Conservation (phyloP, 2,888 invertebrate species). For the Tiliacea aurago region DNA sequence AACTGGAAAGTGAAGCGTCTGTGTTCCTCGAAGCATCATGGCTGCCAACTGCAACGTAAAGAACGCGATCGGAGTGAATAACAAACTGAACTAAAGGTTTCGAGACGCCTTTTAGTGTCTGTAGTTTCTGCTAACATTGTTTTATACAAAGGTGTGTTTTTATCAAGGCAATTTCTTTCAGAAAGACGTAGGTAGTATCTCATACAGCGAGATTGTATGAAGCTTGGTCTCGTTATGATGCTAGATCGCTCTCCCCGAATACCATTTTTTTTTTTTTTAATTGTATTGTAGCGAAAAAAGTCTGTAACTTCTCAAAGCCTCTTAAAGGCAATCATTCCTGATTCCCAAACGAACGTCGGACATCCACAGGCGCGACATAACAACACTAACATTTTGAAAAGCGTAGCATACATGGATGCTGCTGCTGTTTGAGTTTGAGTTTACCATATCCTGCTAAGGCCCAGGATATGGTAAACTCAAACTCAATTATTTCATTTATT, state of each 20-base stretch:
- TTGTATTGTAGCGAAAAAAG: no score
- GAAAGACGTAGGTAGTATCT: neutral
- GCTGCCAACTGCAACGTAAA: constrained; percentile 1
- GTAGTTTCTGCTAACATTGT: constrained; percentile 15
- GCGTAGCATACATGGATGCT: neutral
- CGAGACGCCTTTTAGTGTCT: constrained; percentile 5
- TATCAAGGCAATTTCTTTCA: neutral
- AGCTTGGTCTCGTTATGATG: neutral
- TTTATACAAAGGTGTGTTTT: constrained; percentile 2
- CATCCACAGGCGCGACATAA: no score
- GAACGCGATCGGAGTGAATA: constrained; percentile 13
- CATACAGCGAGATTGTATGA: neutral
- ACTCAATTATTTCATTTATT: no score
- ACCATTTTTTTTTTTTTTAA: no score
- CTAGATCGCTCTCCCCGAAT: no score
- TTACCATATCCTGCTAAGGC: no score
- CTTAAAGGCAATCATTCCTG: constrained; percentile 1
- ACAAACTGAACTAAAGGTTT: constrained; percentile 26
- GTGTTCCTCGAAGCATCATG: neutral
- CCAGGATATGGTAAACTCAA: no score
- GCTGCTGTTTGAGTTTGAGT: no score
- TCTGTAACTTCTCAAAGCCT: neutral
- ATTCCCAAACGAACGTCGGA: neutral
- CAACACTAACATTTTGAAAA: constrained; percentile 4
- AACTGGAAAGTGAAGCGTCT: neutral